Percentiles rank a stretch among this genome's conserved stretches.
These are phyloP conservation scores for Aphaenogaster ashmeadi DNA, from an alignment of 1,140 invertebrate species.

Conservation along the genomic window DNA sequence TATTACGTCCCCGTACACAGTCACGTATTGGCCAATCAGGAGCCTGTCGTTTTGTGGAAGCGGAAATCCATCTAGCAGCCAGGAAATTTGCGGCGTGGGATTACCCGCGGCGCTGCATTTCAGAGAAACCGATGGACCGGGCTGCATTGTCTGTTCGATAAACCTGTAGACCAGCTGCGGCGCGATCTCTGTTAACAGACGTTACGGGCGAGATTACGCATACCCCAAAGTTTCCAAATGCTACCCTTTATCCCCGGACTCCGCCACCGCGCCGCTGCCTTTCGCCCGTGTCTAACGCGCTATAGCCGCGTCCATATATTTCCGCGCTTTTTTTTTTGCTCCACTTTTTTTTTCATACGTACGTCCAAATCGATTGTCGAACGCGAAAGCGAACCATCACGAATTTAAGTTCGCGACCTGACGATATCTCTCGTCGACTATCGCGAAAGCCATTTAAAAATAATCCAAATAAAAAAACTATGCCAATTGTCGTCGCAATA, in stretches of 20 bases:
- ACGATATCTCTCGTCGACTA: constrained; percentile 34
- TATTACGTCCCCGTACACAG: constrained; percentile 90
- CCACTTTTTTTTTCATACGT: not conserved
- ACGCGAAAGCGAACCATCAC: constrained; percentile 27
- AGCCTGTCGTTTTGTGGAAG: constrained; percentile 89
- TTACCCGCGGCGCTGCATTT: constrained; percentile 90
- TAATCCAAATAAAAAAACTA: constrained; percentile 58
- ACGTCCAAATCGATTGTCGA: constrained; percentile 49
- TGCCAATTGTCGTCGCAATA: constrained; percentile 51
- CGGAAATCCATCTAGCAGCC: constrained; percentile 88
- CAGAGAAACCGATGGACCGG: constrained; percentile 88
- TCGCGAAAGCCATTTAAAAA: constrained; percentile 47
- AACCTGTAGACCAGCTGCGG: constrained; percentile 88
- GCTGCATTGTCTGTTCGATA: constrained; percentile 89
- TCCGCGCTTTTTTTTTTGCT: not conserved
- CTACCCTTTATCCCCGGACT: not conserved
- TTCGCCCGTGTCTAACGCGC: too few relatives aligned
- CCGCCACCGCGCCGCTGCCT: too few relatives aligned
- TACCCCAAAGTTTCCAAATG: constrained; percentile 57
- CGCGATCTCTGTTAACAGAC: constrained; percentile 87
- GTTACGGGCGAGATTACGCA: constrained; percentile 68
- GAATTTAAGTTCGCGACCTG: constrained; percentile 57
- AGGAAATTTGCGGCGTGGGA: constrained; percentile 89
- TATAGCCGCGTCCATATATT: not conserved
- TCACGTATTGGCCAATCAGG: constrained; percentile 90